Percentiles rank a stretch among this genome's conserved stretches.
Conservation (phyloP, 2,113 vertebrate genomes). For the Heterotis niloticus region DNA sequence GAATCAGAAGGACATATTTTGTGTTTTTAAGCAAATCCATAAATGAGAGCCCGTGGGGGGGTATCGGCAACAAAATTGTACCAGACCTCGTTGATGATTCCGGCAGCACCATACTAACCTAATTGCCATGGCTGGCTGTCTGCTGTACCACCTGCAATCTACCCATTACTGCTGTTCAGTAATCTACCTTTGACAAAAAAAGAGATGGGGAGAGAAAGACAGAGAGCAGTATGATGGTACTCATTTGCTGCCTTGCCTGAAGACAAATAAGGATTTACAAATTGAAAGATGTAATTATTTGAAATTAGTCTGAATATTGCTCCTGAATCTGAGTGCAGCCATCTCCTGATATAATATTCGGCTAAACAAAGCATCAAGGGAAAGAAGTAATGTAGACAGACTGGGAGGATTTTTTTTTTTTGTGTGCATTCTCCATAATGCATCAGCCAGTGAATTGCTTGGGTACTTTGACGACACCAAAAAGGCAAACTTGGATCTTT, state of each 20-base stretch:
- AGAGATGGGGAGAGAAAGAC: background rate
- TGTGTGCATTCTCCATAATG: background rate
- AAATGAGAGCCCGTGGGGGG: no score
- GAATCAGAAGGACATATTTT: no score
- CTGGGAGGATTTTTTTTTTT: background rate
- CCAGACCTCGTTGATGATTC: no score
- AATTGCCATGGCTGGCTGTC: no score
- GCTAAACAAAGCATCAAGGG: background rate
- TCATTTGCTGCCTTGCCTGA: background rate
- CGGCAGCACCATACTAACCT: no score
- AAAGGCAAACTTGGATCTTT: background rate
- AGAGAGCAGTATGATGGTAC: background rate
- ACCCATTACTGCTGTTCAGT: background rate
- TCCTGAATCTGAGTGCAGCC: background rate
- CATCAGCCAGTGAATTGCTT: background rate
- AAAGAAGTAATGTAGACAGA: background rate
- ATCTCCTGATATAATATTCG: background rate
- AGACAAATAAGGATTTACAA: background rate
- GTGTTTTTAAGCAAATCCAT: no score
- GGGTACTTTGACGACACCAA: background rate
- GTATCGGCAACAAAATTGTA: no score
- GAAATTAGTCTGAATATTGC: background rate
- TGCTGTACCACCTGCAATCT: no score
- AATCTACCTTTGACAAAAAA: background rate
- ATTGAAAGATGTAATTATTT: slow-evolving; percentile 13